Conservation (phyloP, 53 echinoderm and acorn worm genomes). For the Patiria pectinifera region DNA sequence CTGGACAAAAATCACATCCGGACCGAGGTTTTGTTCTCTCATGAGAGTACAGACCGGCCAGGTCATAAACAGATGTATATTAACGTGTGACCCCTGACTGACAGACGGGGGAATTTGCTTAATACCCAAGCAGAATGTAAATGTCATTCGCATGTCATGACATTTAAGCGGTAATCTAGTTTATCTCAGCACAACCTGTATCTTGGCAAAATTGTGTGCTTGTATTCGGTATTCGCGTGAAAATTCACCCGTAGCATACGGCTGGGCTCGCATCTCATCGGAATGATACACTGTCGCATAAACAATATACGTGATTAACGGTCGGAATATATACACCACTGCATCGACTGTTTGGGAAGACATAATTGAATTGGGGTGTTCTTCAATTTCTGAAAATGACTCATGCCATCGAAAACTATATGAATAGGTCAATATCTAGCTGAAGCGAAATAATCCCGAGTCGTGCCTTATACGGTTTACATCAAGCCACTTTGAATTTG, state of each 20-base stretch:
- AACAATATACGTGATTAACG: neutral
- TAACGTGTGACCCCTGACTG: too few species aligned
- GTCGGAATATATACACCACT: neutral
- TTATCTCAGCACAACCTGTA: neutral
- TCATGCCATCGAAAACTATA: neutral
- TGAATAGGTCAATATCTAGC: too few species aligned
- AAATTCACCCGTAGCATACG: neutral
- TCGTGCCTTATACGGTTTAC: too few species aligned
- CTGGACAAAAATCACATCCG: too few species aligned
- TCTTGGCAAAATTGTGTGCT: neutral
- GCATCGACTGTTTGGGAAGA: neutral
- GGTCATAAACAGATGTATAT: too few species aligned
- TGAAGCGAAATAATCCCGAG: too few species aligned
- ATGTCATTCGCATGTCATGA: neutral
- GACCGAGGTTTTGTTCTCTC: too few species aligned
- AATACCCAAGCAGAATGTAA: neutral
- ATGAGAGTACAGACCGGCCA: too few species aligned
- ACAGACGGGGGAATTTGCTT: too few species aligned
- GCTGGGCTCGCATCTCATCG: neutral
- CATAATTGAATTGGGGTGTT: slow-evolving; percentile 10
- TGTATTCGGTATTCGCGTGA: neutral
- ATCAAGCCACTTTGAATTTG: too few species aligned
- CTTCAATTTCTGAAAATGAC: neutral
- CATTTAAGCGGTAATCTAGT: neutral
- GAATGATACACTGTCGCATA: neutral